Conservation (phyloP, 1,140 invertebrate genomes). For the Batillaria attramentaria region DNA sequence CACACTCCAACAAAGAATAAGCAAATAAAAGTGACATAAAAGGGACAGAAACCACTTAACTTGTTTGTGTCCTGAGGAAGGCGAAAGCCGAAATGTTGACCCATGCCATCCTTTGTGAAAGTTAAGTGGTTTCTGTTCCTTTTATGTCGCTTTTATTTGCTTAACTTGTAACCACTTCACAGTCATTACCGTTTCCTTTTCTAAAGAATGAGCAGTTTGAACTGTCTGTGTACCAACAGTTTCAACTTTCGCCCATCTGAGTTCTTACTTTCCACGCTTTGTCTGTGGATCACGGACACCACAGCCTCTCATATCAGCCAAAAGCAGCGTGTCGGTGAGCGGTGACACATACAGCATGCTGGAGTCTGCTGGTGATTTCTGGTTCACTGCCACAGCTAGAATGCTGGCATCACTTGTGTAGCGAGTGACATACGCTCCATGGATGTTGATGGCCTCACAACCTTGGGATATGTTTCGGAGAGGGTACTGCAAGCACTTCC, state of each 20-base stretch:
- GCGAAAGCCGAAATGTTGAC: no score
- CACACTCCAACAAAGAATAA: no score
- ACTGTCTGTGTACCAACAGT: no score
- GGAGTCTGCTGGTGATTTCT: slow-evolving; percentile 57
- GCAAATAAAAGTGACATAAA: no score
- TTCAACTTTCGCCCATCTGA: background rate
- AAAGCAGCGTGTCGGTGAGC: slow-evolving; percentile 60
- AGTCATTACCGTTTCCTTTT: no score
- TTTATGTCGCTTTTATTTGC: no score
- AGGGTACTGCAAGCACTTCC: slow-evolving; percentile 58
- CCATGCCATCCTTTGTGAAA: no score
- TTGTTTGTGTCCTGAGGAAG: no score
- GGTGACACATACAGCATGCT: slow-evolving; percentile 65
- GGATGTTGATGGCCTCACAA: slow-evolving; percentile 53
- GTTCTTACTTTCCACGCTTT: slow-evolving; percentile 59
- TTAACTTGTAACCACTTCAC: no score
- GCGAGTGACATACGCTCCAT: slow-evolving; percentile 56
- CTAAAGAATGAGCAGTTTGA: no score
- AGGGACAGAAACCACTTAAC: no score
- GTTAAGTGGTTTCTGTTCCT: no score
- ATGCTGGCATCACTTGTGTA: slow-evolving; percentile 66
- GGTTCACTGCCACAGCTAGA: slow-evolving; percentile 68
- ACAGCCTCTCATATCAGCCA: slow-evolving; percentile 62
- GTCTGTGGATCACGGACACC: slow-evolving; percentile 51
- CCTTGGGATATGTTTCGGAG: slow-evolving; percentile 52